phyloP scores from a whole-genome alignment of 1,140 invertebrate genomes.

The Macrobrachium nipponense region DNA sequence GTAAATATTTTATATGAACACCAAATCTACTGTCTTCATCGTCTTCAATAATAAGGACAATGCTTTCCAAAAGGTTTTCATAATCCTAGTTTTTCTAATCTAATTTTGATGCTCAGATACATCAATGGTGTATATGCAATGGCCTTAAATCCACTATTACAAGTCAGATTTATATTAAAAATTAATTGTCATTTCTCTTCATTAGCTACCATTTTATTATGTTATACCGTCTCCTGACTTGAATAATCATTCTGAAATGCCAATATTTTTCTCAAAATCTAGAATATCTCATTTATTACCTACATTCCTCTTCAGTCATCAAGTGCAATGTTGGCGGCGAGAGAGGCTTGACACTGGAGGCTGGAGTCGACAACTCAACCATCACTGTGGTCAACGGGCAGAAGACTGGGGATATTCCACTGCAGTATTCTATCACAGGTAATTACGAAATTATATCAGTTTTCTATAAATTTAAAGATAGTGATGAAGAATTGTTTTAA shows the following conservation, averaged over 20 bases:
- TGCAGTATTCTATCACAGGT: slow-evolving; percentile 76
- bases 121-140: too few species aligned
- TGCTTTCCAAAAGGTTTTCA: background rate
- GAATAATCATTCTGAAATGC: too few species aligned
- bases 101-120: too few species aligned
- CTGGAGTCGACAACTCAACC: slow-evolving; percentile 72
- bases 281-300: background rate
- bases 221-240: background rate
- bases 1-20: background rate
- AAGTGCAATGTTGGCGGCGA: slow-evolving; percentile 73
- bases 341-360: slow-evolving; percentile 73
- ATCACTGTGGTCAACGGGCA: slow-evolving; percentile 74
- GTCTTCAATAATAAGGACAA: too few species aligned
- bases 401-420: slow-evolving; percentile 76
- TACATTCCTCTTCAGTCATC: slow-evolving; percentile 17
- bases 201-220: too few species aligned
- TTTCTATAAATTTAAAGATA: background rate
- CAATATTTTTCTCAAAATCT: background rate
- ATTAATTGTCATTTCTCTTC: too few species aligned
- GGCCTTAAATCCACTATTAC: too few species aligned
- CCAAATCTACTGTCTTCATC: too few species aligned
- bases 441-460: background rate
- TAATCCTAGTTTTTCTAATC: too few species aligned
- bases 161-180: too few species aligned
- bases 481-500: too few species aligned